A percentile compares a stretch with the other conserved stretches of the same genome.
Conservation (phyloP, 2,113 vertebrate genomes). For the Elgaria multicarinata region DNA sequence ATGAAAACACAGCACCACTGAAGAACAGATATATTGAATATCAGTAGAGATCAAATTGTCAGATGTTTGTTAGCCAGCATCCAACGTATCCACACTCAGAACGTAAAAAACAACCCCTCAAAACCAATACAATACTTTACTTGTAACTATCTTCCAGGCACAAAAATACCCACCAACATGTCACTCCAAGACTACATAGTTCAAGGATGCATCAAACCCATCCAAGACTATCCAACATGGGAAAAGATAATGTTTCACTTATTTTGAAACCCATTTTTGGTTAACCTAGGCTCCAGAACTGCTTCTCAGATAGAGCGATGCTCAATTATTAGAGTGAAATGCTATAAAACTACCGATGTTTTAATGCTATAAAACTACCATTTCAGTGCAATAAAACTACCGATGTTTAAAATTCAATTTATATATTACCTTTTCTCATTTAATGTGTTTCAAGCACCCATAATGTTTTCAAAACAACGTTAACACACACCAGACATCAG, state of each 20-base stretch:
- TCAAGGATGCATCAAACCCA: background rate
- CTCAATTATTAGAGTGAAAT: no score
- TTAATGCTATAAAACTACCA: background rate
- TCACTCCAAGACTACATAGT: no score
- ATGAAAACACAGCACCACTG: background rate
- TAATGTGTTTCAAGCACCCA: background rate
- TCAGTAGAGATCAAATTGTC: background rate
- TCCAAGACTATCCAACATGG: background rate
- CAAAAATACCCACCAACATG: background rate
- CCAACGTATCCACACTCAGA: background rate
- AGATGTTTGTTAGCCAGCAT: background rate
- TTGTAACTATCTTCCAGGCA: no score
- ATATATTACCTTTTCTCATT: background rate
- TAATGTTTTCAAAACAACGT: background rate
- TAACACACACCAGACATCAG: background rate
- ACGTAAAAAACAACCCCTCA: background rate
- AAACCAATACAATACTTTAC: no score
- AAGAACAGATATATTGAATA: background rate
- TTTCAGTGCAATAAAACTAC: background rate
- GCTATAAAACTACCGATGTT: background rate
- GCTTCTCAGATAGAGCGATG: background rate
- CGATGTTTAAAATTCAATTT: background rate
- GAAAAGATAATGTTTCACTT: background rate
- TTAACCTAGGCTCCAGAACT: background rate
- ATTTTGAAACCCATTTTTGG: background rate